Percentiles rank a stretch among this genome's conserved stretches.
Evolutionary conservation across 2,797 vertebrate genomes (phyloP).

Genomic region (Chelon labrosus): DNA sequence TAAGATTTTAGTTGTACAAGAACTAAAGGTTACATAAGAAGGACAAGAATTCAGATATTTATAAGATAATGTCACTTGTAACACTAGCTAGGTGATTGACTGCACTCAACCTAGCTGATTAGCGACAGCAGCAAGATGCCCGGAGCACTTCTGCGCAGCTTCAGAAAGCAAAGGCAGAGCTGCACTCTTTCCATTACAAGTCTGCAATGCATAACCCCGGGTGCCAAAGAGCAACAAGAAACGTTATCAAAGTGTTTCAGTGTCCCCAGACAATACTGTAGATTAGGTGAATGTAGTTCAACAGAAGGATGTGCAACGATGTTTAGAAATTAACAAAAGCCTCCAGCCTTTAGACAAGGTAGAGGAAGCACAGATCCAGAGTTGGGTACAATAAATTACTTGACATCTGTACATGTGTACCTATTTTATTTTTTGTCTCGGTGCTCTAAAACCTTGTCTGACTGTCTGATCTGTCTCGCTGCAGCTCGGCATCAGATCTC

Average conservation of each 20-base stretch:
- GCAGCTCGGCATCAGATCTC: constrained; percentile 56
- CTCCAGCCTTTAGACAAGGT: background rate
- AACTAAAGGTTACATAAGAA: background rate
- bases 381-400: constrained; percentile 6
- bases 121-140: background rate
- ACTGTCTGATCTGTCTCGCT: constrained; percentile 49
- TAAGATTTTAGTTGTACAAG: background rate
- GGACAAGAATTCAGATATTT: background rate
- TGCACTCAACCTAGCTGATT: background rate
- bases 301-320: background rate
- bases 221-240: background rate
- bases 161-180: constrained; percentile 11
- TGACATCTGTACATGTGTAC: constrained; percentile 33
- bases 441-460: background rate
- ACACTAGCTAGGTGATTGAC: constrained; percentile 2
- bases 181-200: background rate
- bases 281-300: background rate
- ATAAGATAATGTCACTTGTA: background rate
- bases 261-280: background rate
- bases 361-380: constrained; percentile 6
- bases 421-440: constrained; percentile 9
- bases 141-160: constrained; percentile 3
- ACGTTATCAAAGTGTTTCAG: constrained; percentile 8
- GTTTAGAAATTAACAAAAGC: constrained; percentile 15
- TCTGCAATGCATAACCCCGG: background rate